Evolutionary conservation across 2,888 invertebrate genomes (phyloP).

Genomic region (Prosapia bicincta): DNA sequence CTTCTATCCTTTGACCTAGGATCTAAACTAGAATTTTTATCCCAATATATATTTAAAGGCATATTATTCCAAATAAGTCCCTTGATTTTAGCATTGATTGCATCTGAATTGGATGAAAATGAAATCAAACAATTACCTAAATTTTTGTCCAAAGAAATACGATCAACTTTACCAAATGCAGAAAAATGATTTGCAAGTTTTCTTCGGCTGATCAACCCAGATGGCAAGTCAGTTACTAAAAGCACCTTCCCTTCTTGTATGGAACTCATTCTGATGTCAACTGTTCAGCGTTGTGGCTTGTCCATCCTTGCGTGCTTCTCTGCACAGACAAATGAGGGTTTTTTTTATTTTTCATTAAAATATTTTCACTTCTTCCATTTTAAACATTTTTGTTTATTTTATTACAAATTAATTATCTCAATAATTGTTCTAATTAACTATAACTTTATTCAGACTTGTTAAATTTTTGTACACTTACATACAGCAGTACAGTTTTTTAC

Average conservation of each 20-base stretch:
- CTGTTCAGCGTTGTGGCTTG: background rate
- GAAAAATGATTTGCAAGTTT: conserved; percentile 26
- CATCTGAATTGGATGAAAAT: conserved; percentile 47
- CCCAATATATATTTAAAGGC: conserved; percentile 9
- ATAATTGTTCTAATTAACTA: background rate
- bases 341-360: background rate
- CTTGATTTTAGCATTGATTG: conserved; percentile 44
- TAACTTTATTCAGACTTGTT: no score
- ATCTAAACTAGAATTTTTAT: conserved; percentile 1
- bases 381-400: background rate
- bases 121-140: conserved; percentile 17
- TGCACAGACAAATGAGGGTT: conserved; percentile 17
- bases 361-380: background rate
- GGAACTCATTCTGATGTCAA: conserved; percentile 13
- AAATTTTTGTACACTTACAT: no score
- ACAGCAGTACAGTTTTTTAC: no score
- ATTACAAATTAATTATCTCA: background rate
- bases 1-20: background rate
- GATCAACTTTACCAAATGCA: conserved; percentile 27
- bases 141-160: conserved; percentile 17
- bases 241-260: conserved; percentile 5
- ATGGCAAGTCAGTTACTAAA: conserved; percentile 21
- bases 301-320: conserved; percentile 6
- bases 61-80: conserved; percentile 35
- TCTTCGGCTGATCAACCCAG: conserved; percentile 27